Evolutionary conservation across 1,140 invertebrate species (phyloP).

Genomic region (Colletes latitarsis): DNA sequence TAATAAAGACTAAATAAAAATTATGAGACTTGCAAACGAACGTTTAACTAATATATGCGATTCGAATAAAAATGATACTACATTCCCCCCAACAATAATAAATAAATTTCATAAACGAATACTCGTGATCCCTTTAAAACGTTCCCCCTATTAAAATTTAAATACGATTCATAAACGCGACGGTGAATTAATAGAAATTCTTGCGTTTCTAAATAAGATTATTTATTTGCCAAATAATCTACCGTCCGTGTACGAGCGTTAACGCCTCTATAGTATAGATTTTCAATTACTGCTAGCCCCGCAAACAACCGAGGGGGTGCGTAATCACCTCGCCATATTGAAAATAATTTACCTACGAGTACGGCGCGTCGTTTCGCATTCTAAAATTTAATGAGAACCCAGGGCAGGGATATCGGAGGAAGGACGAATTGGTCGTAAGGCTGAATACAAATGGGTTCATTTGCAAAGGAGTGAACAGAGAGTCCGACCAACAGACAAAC

Average conservation of each 20-base stretch:
- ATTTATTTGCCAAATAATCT: not conserved
- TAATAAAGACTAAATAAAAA: too few species aligned
- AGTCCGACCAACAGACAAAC: slow-evolving; percentile 21
- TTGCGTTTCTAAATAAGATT: not conserved
- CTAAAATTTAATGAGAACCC: slow-evolving; percentile 33
- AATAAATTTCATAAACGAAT: too few species aligned
- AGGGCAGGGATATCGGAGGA: slow-evolving; percentile 12
- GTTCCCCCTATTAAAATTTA: not conserved
- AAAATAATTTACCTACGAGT: slow-evolving; percentile 23
- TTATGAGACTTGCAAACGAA: too few species aligned
- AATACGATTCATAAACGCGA: not conserved
- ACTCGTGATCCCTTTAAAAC: too few species aligned
- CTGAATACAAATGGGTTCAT: slow-evolving; percentile 61
- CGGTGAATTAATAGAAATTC: too few species aligned
- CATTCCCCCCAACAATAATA: too few species aligned
- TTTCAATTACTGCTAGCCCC: not conserved
- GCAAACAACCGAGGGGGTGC: not conserved
- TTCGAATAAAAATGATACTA: too few species aligned
- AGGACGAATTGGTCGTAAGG: slow-evolving; percentile 36
- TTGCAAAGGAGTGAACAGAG: slow-evolving; percentile 42
- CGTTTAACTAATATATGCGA: too few species aligned
- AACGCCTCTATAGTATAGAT: not conserved
- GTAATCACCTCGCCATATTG: not conserved
- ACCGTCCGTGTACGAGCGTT: not conserved
- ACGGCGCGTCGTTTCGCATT: not conserved